Base-by-base conservation (phyloP, 1,140 invertebrate genomes). In the Holcopasites calliopsidis region DNA sequence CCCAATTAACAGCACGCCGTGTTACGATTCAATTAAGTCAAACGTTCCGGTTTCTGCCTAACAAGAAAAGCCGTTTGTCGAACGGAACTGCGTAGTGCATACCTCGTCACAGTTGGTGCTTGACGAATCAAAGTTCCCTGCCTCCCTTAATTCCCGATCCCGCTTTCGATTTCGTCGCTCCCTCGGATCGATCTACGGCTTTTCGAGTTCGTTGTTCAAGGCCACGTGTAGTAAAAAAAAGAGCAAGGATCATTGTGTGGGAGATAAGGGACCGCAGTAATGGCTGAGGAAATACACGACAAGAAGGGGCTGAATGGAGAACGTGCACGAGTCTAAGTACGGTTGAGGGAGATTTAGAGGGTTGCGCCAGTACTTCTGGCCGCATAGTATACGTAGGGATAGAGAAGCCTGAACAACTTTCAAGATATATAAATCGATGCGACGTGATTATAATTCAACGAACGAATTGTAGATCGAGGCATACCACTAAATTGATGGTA, bases 181-280 rank as follows among this genome's bases (percentile, higher is more conserved):
- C 8, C 28, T 4, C 16, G 35, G 2, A 65, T 65, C 60, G 61
- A 44, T 72, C 44, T 11, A 5, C 18, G 38, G 23, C 0, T 4
- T 16, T 23, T n/a, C 40, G 40, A 58, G n/a, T 11, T 13, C 21
- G 4, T 35, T 6, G n/a, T 61, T 65, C 26, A 73, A 55, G 61
- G 61, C 61, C 49, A 35, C 21, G 71, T 28, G 16, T n/a, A 23
- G 28, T 35, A 28, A 13, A 66, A n/a, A n/a, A 74, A 74, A 74
- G 61, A 74, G 61, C 71, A 74, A 74, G 62, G 71, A 50, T 28
- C 31, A 74, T 74, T 74, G 61, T 74, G 38, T 16, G 31, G 40
- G n/a, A 66, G 62, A 74, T 74, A 74, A 74, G 50, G 62, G 62
- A 66, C 23, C 33, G 28, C 1, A 21, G 49, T 65, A 73, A 74